Base-by-base conservation (phyloP, 2,113 vertebrate species). In the Neodontobutis hainanensis region DNA sequence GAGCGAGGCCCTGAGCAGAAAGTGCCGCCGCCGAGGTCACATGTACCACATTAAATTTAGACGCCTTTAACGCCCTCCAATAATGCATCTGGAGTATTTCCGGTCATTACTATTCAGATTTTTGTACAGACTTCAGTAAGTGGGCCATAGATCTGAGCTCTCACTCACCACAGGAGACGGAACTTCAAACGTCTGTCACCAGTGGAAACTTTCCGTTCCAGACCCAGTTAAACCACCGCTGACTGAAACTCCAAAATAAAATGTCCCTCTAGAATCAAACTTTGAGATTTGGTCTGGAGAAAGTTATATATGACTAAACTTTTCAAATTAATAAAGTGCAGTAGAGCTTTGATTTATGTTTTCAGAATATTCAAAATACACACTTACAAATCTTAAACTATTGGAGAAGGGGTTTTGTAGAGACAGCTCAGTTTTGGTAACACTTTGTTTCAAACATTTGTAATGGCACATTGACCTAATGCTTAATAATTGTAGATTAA, bases 101-200 rank as follows among this genome's bases (percentile, higher is more conserved):
- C 73, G 89, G 82, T 92, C 82, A 91, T 87, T 89, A 90, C 87
- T 91, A 88, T 92, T 91, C 88, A 88, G 82, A 86, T 67, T 70
- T 86, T 78, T 85, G 85, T 86, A 89, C 84, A 78, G 86, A 90
- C 90, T 92, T 94, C 89, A 89, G 89, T 89, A 92, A 92, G 92
- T 93, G 91, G 93, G 93, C 88, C 92, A 87, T 73, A 90, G 91
- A 94, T 94, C 92, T 93, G 88, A 93, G 92, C 82, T 72, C 73
- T 77, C 87, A 65, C 62, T 87, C 78, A 85, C 85, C 90, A 84
- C 92, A 81, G 76, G 92, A 92, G 91, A 93, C 55, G 85, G 90
- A 79, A 65, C 89, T 91, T 92, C 89, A 92, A 90, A 89, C 88
- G 73, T 85, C 88, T 82, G 87, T 91, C 91, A 90, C 83, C 72